A percentile compares a stretch with the other conserved stretches of the same genome.
Conservation (phyloP, 2,113 vertebrate genomes). For the Pontoporia blainvillei region DNA sequence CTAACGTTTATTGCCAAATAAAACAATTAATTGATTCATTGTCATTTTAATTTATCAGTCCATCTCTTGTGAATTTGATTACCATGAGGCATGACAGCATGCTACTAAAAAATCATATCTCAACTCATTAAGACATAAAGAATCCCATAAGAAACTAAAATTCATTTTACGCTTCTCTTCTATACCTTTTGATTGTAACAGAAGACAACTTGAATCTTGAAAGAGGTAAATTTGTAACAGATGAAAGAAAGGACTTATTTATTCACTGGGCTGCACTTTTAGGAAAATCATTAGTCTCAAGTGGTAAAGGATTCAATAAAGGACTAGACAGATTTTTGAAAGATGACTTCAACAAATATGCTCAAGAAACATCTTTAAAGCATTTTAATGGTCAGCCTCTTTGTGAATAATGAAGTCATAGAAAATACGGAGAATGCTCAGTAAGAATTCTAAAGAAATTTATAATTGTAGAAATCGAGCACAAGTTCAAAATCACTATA, state of each 20-base stretch:
- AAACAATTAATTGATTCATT: not conserved
- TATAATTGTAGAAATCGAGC: not conserved
- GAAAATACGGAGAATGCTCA: not conserved
- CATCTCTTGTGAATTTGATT: not conserved
- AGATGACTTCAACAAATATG: not conserved
- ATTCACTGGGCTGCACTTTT: not conserved
- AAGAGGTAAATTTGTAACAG: not conserved
- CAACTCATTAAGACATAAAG: not conserved
- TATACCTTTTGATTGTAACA: not conserved
- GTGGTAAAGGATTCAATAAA: not conserved
- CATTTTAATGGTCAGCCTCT: not conserved
- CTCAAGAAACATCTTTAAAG: not conserved
- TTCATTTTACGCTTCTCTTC: not conserved
- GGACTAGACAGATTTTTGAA: not conserved
- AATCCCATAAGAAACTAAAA: not conserved
- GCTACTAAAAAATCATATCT: not conserved
- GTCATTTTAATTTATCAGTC: not conserved
- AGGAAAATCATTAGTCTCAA: not conserved
- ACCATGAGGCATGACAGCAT: not conserved
- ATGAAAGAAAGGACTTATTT: not conserved
- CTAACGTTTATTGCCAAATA: not conserved
- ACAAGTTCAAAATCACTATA: not conserved
- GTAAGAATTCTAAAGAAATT: not conserved
- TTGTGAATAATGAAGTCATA: not conserved
- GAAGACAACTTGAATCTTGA: not conserved